Evolutionary conservation across 2,113 vertebrate genomes (phyloP), one percentile per base, ranked within the genome.

Genomic region (Chaetodon trifascialis): DNA sequence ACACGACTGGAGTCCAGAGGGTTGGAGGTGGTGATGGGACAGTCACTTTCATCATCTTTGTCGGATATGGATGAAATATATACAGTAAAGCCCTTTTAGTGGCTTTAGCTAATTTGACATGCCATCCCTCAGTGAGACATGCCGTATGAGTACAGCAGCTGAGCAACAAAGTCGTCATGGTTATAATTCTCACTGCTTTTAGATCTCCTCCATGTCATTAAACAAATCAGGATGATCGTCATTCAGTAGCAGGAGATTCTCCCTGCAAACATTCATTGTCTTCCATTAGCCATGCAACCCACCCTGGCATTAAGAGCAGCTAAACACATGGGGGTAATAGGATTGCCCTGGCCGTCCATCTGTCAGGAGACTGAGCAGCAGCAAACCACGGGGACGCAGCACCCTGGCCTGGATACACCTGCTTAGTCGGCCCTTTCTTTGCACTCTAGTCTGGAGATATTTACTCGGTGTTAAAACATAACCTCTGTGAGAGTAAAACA

Each of bases 311-410:
- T 95, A 96, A 96, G 94, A 91, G 93, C 88, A 94, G 94, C 95
- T 95, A 91, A 95, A 93, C 95, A 95, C 90, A 89, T 88, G 89
- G 72, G 77, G 79, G 89, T 96, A 96, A 96, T 96, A 96, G 96
- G 95, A 97, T 97, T 97, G 95, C 68, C 90, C 86, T 70, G 68
- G 87, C 46, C 80, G 85, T 88, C 91, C 92, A 95, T 94, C 91
- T 94, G 94, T 89, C 92, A 90, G 86, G 80, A 64, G 79, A 87
- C 81, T 68, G 86, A 91, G 89, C 76, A 89, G 81, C 75, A 82
- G 83, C 81, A 83, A 85, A 90, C 83, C 88, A 72, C 65, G 11
- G 51, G 73, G 79, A 91, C 47, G 58, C 49, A 83, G 82, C 90
- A 83, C 83, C 82, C 84, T 80, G 83, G 86, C 83, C 87, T 68